Conservation (phyloP, 1,140 invertebrate species). For the Triops cancriformis region DNA sequence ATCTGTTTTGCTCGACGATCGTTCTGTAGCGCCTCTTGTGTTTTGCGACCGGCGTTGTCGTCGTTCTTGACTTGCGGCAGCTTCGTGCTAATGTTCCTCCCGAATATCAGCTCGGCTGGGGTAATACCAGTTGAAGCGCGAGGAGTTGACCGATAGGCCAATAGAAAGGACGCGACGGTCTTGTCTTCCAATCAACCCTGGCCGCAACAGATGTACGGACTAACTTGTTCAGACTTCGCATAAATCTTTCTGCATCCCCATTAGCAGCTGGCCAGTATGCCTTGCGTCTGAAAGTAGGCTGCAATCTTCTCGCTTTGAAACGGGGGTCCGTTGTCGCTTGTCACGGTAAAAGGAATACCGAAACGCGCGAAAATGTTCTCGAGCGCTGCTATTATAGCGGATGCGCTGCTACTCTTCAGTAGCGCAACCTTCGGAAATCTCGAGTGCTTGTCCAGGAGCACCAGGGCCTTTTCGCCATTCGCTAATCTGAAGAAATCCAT, state of each 20-base stretch:
- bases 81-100: constrained; percentile 2
- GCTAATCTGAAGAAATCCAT: constrained; percentile 20
- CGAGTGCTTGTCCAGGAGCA: constrained; percentile 20
- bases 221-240: constrained; percentile 21
- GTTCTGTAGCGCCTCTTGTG: neutral
- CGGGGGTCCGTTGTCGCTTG: constrained; percentile 33
- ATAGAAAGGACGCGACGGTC: neutral
- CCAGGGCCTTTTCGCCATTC: constrained; percentile 19
- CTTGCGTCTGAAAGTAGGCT: neutral
- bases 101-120: constrained; percentile 14
- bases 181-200: neutral
- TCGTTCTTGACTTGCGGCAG: neutral
- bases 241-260: constrained; percentile 23
- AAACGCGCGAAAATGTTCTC: constrained; percentile 27
- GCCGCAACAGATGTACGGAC: neutral
- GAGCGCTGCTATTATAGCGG: constrained; percentile 20
- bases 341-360: constrained; percentile 30
- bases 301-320: constrained; percentile 32
- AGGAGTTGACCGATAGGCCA: constrained; percentile 16
- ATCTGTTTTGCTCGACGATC: too few species aligned
- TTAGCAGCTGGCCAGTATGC: constrained; percentile 26
- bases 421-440: constrained; percentile 24
- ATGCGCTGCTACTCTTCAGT: neutral
- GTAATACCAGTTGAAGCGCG: neutral
- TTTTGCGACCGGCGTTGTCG: neutral